Evolutionary conservation across 2,113 vertebrate species (phyloP).

Genomic region (Poecilia latipinna): DNA sequence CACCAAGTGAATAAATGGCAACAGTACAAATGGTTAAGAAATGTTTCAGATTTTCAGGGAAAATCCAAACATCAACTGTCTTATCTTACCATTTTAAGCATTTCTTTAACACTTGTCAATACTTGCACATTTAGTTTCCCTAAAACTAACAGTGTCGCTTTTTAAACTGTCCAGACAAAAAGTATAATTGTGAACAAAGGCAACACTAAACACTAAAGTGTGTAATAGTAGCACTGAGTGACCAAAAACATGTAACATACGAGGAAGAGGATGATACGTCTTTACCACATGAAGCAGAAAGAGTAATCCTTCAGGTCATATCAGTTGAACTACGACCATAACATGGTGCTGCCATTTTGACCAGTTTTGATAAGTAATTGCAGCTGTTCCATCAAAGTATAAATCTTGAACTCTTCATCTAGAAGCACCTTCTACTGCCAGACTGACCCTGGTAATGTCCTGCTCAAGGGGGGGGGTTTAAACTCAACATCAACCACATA

Average conservation of each 20-base stretch:
- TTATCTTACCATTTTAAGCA: background rate
- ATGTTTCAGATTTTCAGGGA: too few relatives aligned
- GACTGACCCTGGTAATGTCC: too few relatives aligned
- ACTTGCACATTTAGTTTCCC: background rate
- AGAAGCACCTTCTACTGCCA: background rate
- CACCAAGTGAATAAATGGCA: too few relatives aligned
- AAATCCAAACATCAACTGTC: too few relatives aligned
- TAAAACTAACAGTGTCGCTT: background rate
- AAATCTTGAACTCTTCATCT: background rate
- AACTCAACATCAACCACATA: too few relatives aligned
- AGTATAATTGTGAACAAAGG: background rate
- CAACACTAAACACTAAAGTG: background rate
- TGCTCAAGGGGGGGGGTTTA: background rate
- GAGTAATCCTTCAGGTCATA: background rate
- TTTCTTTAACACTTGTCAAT: background rate
- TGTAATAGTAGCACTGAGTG: background rate
- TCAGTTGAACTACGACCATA: background rate
- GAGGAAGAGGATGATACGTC: background rate
- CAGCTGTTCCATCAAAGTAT: background rate
- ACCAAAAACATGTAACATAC: background rate
- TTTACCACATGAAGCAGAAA: background rate
- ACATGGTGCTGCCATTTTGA: background rate
- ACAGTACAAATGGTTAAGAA: too few relatives aligned
- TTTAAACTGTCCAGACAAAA: background rate
- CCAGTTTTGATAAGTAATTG: background rate